These are phyloP conservation scores for Megatriorchis doriae DNA, from an alignment of 2,113 vertebrate species.

Conservation along the genomic window DNA sequence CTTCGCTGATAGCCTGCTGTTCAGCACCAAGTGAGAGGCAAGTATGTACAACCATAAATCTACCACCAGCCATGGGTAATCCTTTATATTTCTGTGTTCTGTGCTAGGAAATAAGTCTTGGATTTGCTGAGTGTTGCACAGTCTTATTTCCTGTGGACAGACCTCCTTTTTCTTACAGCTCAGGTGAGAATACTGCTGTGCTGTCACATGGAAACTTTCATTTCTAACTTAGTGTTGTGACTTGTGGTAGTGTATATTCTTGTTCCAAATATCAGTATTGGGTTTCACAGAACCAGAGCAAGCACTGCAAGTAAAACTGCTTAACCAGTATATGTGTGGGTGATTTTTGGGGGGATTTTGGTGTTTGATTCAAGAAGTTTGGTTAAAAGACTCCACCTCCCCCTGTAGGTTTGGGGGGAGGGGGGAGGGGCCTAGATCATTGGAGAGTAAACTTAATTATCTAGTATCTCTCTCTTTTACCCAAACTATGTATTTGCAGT, in stretches of 20 bases:
- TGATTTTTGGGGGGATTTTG: background rate
- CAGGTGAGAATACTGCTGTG: background rate
- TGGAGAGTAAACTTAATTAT: no score
- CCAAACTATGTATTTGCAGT: background rate
- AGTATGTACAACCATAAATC: background rate
- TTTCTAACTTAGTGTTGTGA: background rate
- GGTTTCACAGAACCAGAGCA: background rate
- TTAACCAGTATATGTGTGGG: background rate
- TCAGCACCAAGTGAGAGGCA: background rate
- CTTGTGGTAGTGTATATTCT: background rate
- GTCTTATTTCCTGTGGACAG: background rate
- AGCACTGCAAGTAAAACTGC: background rate
- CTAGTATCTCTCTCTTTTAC: background rate
- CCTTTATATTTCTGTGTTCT: background rate
- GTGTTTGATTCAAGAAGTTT: background rate
- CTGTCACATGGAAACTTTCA: background rate
- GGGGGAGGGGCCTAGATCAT: fast-evolving
- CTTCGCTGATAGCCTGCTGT: background rate
- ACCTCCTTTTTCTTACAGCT: background rate
- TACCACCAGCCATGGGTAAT: background rate
- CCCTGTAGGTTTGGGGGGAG: fast-evolving
- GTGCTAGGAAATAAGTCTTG: background rate
- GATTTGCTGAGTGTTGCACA: background rate
- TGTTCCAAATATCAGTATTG: background rate
- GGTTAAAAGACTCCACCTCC: background rate